Conservation (phyloP, 2,888 invertebrate genomes). For the Byasa hedistus region DNA sequence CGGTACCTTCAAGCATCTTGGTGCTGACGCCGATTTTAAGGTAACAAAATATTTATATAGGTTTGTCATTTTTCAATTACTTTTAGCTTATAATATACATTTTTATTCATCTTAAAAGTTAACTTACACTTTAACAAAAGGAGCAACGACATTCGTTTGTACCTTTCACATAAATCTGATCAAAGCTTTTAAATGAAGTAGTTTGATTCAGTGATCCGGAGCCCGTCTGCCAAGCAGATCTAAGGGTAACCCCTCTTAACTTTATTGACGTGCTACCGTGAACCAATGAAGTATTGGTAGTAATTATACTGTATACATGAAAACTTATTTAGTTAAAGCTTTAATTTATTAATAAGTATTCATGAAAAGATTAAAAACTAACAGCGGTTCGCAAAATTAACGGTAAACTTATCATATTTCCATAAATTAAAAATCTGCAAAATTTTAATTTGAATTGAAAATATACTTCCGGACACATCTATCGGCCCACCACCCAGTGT, state of each 20-base stretch:
- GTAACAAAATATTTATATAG: constrained; percentile 48
- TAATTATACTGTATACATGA: too few species aligned
- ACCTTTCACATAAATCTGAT: constrained; percentile 2
- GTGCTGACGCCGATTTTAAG: constrained; percentile 88
- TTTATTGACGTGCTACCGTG: neutral
- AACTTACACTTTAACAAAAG: neutral
- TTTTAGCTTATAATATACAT: too few species aligned
- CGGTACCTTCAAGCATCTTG: constrained; percentile 87
- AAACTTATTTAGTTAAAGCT: too few species aligned
- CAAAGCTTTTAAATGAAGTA: neutral
- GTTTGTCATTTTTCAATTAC: neutral
- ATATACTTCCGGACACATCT: too few species aligned
- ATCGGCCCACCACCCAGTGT: too few species aligned
- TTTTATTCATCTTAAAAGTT: neutral
- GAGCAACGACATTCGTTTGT: neutral
- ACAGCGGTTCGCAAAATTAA: too few species aligned
- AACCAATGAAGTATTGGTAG: too few species aligned
- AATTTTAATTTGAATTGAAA: too few species aligned
- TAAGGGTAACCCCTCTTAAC: neutral
- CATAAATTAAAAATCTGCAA: too few species aligned
- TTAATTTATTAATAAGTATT: too few species aligned
- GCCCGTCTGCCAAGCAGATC: neutral
- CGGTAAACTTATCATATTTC: too few species aligned
- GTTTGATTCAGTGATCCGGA: neutral
- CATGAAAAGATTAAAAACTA: too few species aligned